Conservation (phyloP, 2,797 vertebrate species). For the Intellagama lesueurii region DNA sequence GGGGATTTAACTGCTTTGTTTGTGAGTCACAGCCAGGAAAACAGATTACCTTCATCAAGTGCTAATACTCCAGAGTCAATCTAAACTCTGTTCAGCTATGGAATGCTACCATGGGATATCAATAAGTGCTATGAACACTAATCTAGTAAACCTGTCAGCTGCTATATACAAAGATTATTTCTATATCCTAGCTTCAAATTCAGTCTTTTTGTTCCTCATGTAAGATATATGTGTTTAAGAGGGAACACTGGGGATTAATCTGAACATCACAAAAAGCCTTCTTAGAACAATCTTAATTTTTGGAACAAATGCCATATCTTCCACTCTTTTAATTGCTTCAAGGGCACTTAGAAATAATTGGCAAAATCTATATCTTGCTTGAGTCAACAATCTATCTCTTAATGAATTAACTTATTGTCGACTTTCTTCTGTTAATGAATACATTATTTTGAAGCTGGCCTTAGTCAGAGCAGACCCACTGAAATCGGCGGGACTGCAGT, state of each 20-base stretch:
- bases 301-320: constrained; percentile 42
- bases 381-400: background rate
- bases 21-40: constrained; percentile 84
- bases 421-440: background rate
- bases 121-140: constrained; percentile 75
- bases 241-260: constrained; percentile 73
- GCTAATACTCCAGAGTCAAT: constrained; percentile 77
- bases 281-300: constrained; percentile 55
- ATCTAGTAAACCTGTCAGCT: constrained; percentile 79
- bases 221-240: constrained; percentile 71
- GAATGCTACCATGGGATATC: constrained; percentile 80
- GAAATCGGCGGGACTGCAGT: background rate
- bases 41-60: constrained; percentile 87
- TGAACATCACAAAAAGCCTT: constrained; percentile 58
- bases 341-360: background rate
- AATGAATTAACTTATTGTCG: background rate
- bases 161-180: constrained; percentile 80
- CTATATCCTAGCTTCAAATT: constrained; percentile 79
- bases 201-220: constrained; percentile 72
- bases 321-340: background rate
- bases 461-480: background rate
- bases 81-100: constrained; percentile 76
- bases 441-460: no score
- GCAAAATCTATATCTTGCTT: background rate
- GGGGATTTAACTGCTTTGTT: constrained; percentile 85